These are phyloP conservation scores for Suillia variegata DNA, from an alignment of 2,888 invertebrate species.

Conservation along the genomic window DNA sequence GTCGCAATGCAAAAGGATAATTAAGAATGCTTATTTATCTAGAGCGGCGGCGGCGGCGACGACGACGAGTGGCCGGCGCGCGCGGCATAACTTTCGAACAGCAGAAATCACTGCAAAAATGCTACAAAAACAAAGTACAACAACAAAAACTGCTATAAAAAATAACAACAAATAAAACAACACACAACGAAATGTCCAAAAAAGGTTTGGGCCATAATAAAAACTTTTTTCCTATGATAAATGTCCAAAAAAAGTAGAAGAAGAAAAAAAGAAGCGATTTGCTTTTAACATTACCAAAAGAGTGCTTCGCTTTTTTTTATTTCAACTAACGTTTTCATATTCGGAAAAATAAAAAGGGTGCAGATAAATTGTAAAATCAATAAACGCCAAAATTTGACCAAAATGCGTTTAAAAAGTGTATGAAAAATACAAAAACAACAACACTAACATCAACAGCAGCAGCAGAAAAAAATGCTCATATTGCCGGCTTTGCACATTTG, in stretches of 20 bases:
- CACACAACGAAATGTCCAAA: neutral
- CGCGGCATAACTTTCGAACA: neutral
- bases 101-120: slow-evolving; percentile 11
- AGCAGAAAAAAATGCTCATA: slow-evolving; percentile 9
- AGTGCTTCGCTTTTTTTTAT: slow-evolving; percentile 7
- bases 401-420: too few species aligned
- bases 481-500: neutral
- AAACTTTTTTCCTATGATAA: slow-evolving; percentile 22
- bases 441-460: neutral
- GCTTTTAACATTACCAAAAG: slow-evolving; percentile 1
- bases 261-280: slow-evolving; percentile 24
- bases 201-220: slow-evolving; percentile 15
- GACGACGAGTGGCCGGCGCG: slow-evolving; percentile 49
- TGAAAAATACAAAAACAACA: neutral
- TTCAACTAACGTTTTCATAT: neutral
- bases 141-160: slow-evolving; percentile 21
- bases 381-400: slow-evolving; percentile 20
- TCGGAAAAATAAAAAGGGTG: slow-evolving; percentile 4
- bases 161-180: slow-evolving; percentile 18
- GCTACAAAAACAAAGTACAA: slow-evolving; percentile 6
- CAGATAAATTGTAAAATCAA: slow-evolving; percentile 37
- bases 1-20: slow-evolving; percentile 57
- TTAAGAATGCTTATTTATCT: slow-evolving; percentile 60
- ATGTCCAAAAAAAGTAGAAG: slow-evolving; percentile 13
- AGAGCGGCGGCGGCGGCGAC: too few species aligned